Conservation (phyloP, 2,113 vertebrate genomes). For the human region DNA sequence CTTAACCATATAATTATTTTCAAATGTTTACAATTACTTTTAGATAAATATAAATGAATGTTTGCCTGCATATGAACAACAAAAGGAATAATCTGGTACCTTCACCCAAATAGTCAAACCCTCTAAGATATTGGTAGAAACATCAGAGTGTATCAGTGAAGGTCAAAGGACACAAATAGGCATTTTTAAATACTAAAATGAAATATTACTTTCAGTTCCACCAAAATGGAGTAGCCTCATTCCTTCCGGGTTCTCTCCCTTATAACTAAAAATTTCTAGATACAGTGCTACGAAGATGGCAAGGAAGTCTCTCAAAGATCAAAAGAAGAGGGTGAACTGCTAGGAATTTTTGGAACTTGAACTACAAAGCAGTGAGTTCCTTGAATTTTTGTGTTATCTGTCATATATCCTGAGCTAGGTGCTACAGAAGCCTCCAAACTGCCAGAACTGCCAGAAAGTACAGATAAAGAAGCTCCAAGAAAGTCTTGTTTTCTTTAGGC, state of each 20-base stretch:
- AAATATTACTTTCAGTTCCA: neutral
- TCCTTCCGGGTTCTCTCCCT: neutral
- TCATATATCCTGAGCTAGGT: neutral
- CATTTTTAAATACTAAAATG: constrained; percentile 5
- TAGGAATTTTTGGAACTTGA: neutral
- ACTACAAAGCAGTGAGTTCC: neutral
- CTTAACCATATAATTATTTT: constrained; percentile 79
- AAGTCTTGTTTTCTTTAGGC: neutral
- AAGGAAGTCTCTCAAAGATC: neutral
- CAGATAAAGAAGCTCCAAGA: neutral
- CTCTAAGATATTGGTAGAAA: neutral
- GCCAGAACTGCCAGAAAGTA: neutral
- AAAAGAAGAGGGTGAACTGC: neutral
- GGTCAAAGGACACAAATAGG: neutral
- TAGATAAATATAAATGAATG: constrained; percentile 76
- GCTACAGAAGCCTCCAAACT: neutral
- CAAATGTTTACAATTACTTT: constrained; percentile 78
- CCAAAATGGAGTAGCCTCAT: neutral
- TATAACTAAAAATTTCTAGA: neutral
- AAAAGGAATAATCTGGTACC: constrained; percentile 56
- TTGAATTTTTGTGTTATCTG: neutral
- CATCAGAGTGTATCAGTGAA: neutral
- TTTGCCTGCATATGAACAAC: constrained; percentile 65
- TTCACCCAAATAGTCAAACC: constrained; percentile 39
- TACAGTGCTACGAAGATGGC: neutral